Evolutionary conservation across 2,113 vertebrate species (phyloP), one percentile per base, ranked within the genome.

Genomic region (Ctenodactylus gundi): DNA sequence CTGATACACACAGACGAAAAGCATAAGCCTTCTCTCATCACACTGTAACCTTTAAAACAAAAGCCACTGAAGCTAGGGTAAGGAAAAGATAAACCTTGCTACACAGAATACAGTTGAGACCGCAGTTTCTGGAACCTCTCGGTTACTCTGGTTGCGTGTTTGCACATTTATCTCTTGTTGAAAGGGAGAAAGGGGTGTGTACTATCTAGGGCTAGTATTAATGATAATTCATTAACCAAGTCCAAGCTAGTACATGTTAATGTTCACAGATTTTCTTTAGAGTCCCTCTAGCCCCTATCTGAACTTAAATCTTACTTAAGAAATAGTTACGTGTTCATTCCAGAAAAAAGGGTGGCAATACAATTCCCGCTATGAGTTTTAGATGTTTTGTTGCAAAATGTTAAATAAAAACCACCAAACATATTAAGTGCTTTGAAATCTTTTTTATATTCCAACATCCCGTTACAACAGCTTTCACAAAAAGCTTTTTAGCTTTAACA

Each of bases 341-440:
- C 34, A 78, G 85, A 31, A 53, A 41, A 49, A 93, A 94, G 89
- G 65, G 41, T 57, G 62, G 12, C 73, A 85, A 68, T 94, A 95
- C 96, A 97, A 97, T 73, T 12, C 58, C 90, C 87, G 49, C 46
- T 73, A 46, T 85, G 92, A 96, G 15, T 95, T 96, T 94, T 93
- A 82, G 82, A 67, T 93, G 17, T 77, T 65, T 81, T 90, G 53
- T 95, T 96, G 85, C 46, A 82, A 95, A 94, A 73, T 49, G 29
- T 93, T 89, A 85, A 65, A 20, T 93, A 90, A 95, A 96, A 97
- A 89, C 76, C 3, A 1, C 72, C 82, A 94, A 96, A 92, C 57
- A 39, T 49, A 81, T 49, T 94, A 87, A 95, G 62, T 91, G 58
- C 57, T 96, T 92, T 94, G 88, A 94, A 95, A 94, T 93, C 51